phyloP scores from a whole-genome alignment of 2,113 vertebrate genomes.

The Zingel zingel region DNA sequence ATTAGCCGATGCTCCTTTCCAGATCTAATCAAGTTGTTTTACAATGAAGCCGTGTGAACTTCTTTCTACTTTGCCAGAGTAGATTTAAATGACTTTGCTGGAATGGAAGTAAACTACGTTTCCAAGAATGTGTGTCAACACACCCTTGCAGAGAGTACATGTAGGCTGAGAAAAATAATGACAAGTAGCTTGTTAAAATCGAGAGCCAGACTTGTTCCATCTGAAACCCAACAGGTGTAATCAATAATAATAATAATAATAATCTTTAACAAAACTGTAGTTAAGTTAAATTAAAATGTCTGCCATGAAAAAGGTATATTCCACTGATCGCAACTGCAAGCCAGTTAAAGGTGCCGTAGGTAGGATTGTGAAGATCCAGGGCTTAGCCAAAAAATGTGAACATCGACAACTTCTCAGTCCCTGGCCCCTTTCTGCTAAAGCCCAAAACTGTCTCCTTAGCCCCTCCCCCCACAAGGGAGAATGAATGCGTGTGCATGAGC shows the following conservation, averaged over 20 bases:
- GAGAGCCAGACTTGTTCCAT: not conserved
- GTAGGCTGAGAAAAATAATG: no score
- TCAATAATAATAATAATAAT: not conserved
- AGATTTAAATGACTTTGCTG: slow-evolving; percentile 1
- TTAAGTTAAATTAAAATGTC: no score
- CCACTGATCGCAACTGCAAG: not conserved
- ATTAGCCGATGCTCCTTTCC: not conserved
- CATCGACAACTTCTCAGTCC: no score
- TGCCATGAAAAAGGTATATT: no score
- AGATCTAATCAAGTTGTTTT: not conserved
- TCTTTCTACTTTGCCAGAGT: not conserved
- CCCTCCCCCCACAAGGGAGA: no score
- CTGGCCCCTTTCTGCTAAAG: no score
- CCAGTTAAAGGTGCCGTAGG: not conserved
- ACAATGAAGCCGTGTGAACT: not conserved
- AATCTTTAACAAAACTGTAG: no score
- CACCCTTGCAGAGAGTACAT: not conserved
- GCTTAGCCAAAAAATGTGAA: no score
- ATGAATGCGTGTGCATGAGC: no score
- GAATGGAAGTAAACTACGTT: not conserved
- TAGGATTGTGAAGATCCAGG: no score
- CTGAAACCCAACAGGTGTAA: not conserved
- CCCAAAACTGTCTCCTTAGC: no score
- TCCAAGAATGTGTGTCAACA: not conserved
- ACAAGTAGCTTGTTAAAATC: no score